These are phyloP conservation scores for Furnarius figulus DNA, from an alignment of 2,113 vertebrate genomes.

Conservation along the genomic window DNA sequence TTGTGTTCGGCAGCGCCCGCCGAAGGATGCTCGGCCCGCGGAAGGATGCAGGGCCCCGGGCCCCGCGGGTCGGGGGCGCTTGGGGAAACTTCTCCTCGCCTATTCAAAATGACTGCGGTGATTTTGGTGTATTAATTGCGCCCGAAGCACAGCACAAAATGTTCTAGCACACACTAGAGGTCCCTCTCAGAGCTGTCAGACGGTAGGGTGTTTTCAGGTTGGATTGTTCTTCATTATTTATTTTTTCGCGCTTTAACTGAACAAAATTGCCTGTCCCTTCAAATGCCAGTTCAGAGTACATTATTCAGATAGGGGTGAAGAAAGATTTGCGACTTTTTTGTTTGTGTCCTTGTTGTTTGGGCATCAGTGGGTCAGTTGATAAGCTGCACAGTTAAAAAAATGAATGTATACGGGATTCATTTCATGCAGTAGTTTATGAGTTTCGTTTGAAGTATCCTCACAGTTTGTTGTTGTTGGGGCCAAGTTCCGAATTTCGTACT, in stretches of 20 bases:
- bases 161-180: conserved; percentile 77
- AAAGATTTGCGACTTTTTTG: neutral
- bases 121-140: conserved; percentile 68
- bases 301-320: neutral
- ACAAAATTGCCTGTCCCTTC: neutral
- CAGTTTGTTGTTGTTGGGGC: neutral
- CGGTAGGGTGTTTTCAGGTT: conserved; percentile 29
- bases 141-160: conserved; percentile 59
- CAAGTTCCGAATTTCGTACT: neutral
- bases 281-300: neutral
- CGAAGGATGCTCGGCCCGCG: conserved; percentile 29
- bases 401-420: neutral
- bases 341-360: neutral
- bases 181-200: conserved; percentile 74
- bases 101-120: conserved; percentile 72
- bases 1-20: neutral
- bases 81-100: conserved; percentile 40
- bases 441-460: neutral
- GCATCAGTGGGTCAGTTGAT: neutral
- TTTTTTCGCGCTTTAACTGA: neutral
- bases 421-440: neutral
- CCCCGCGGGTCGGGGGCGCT: conserved; percentile 10
- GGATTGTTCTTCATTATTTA: neutral
- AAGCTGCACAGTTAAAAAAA: neutral
- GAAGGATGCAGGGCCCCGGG: neutral